These are phyloP conservation scores for Diadophis punctatus DNA, from an alignment of 2,113 vertebrate species.

Conservation along the genomic window DNA sequence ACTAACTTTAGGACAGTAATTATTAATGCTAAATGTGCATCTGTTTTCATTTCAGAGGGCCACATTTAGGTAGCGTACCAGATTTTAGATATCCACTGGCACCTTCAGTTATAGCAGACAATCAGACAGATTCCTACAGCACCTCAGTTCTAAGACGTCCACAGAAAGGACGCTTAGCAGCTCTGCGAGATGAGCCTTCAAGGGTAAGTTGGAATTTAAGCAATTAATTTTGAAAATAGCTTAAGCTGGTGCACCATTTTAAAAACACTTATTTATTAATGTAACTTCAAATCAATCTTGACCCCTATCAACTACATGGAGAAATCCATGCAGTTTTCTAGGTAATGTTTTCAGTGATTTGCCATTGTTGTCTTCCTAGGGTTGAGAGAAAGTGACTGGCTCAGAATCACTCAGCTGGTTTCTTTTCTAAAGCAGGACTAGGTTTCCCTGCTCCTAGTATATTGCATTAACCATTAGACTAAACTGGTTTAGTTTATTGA, in stretches of 20 bases:
- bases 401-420: background rate
- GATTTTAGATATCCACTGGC: conserved; percentile 89
- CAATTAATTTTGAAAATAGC: background rate
- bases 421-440: background rate
- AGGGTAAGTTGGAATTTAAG: conserved; percentile 71
- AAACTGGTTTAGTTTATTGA: background rate
- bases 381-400: background rate
- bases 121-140: conserved; percentile 77
- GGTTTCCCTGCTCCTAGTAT: background rate
- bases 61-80: conserved; percentile 81
- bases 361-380: background rate
- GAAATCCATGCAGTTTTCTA: background rate
- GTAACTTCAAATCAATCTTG: background rate
- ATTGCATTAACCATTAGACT: background rate
- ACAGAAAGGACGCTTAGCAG: conserved; percentile 88
- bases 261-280: background rate
- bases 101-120: conserved; percentile 78
- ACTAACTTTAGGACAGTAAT: background rate
- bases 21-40: background rate
- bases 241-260: background rate
- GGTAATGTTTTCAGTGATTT: background rate
- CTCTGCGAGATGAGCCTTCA: conserved; percentile 90
- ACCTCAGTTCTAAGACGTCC: conserved; percentile 84
- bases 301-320: background rate
- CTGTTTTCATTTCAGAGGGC: conserved; percentile 66